Evolutionary conservation across 2,888 invertebrate species (phyloP).

Genomic region (Luperina nickerlii): DNA sequence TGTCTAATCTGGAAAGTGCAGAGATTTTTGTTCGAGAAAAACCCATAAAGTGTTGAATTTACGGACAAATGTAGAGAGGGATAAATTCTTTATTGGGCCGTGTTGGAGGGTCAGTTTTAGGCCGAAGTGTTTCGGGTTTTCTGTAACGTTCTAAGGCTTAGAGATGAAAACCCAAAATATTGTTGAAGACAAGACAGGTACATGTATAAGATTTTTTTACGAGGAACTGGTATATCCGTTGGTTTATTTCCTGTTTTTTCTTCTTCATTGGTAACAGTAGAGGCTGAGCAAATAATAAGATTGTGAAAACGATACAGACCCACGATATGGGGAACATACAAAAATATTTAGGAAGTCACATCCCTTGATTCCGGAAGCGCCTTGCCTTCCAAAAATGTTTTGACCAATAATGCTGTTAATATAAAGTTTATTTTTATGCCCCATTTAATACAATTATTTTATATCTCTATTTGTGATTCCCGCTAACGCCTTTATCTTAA

Average conservation of each 20-base stretch:
- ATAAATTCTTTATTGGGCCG: constrained; percentile 55
- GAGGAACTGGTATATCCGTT: neutral
- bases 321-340: neutral
- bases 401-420: neutral
- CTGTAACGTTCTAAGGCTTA: constrained; percentile 10
- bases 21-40: constrained; percentile 46
- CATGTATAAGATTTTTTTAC: neutral
- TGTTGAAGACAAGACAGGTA: too few relatives aligned
- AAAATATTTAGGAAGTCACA: neutral
- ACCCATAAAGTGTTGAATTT: constrained; percentile 53
- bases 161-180: constrained; percentile 10
- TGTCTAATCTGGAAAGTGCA: constrained; percentile 57
- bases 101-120: constrained; percentile 37
- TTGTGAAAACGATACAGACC: neutral
- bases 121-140: constrained; percentile 41
- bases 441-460: neutral
- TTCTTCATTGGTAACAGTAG: neutral
- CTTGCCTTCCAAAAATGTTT: neutral
- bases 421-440: neutral
- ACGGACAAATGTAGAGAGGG: constrained; percentile 34
- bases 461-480: too few relatives aligned
- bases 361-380: neutral
- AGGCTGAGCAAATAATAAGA: neutral
- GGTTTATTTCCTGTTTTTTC: neutral
- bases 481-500: constrained; percentile 17